Percentiles rank a stretch among this genome's conserved stretches.
These are phyloP conservation scores for Cephus pulcher DNA, from an alignment of 2,888 invertebrate species.

Conservation along the genomic window DNA sequence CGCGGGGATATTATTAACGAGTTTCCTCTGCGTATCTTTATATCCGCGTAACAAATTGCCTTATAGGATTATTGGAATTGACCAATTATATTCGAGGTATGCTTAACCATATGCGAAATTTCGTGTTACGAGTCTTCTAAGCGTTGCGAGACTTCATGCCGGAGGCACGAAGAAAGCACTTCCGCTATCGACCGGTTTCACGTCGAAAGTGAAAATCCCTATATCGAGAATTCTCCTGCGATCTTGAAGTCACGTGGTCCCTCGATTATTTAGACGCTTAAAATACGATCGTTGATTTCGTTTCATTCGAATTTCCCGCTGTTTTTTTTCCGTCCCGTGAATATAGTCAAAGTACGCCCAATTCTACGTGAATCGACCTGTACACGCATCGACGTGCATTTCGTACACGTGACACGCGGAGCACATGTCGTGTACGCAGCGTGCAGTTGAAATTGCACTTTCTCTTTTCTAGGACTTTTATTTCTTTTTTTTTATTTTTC, in stretches of 20 bases:
- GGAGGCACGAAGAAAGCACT: constrained; percentile 22
- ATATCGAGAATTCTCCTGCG: not conserved
- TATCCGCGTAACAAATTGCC: not conserved
- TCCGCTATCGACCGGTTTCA: constrained; percentile 27
- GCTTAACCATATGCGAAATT: not conserved
- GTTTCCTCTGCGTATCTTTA: not conserved
- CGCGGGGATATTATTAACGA: not conserved
- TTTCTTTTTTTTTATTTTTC: not conserved
- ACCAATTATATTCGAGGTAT: not conserved
- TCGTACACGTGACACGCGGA: not conserved
- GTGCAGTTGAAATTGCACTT: not conserved
- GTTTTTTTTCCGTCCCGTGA: not conserved
- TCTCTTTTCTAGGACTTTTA: not conserved
- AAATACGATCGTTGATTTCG: not conserved
- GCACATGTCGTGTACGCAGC: not conserved
- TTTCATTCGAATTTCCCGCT: not conserved
- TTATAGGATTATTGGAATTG: not conserved
- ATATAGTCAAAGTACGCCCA: not conserved
- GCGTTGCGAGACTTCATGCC: not conserved
- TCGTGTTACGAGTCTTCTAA: not conserved
- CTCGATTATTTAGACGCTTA: not conserved
- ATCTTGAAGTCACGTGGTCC: not conserved
- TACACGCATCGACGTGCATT: not conserved
- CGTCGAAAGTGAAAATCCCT: constrained; percentile 27
- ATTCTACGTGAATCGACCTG: not conserved